Evolutionary conservation across 1,140 invertebrate species (phyloP).

Genomic region (Lethrus apterus): DNA sequence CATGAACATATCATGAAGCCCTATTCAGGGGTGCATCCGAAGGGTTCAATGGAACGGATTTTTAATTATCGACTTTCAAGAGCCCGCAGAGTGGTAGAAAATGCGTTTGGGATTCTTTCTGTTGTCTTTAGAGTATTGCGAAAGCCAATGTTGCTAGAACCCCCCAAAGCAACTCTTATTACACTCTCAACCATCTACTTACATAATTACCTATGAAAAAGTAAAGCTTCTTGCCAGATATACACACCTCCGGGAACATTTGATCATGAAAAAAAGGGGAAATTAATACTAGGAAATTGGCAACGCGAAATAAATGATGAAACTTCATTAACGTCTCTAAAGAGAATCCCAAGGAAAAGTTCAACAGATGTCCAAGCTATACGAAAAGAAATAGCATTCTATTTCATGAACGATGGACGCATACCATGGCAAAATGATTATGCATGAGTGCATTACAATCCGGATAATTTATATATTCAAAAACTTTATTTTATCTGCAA

Average conservation of each 20-base stretch:
- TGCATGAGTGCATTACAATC: too few species aligned
- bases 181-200: constrained; percentile 21
- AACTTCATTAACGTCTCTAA: neutral
- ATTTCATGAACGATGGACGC: neutral
- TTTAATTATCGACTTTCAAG: constrained; percentile 40
- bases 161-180: constrained; percentile 27
- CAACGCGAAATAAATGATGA: neutral
- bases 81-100: constrained; percentile 43
- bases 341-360: neutral
- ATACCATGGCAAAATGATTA: constrained; percentile 6
- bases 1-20: constrained; percentile 42
- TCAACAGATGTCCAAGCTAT: neutral
- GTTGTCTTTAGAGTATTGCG: constrained; percentile 41
- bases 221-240: neutral
- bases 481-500: too few species aligned
- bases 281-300: neutral
- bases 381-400: neutral
- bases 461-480: too few species aligned
- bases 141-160: constrained; percentile 33
- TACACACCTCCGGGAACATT: constrained; percentile 5
- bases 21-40: constrained; percentile 36
- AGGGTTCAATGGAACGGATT: constrained; percentile 30
- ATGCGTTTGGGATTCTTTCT: constrained; percentile 47
- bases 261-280: neutral
- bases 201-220: constrained; percentile 19